Percentiles rank a stretch among this genome's conserved stretches.
Evolutionary conservation across 2,888 invertebrate species (phyloP).

Genomic region (Eupsilia transversa): DNA sequence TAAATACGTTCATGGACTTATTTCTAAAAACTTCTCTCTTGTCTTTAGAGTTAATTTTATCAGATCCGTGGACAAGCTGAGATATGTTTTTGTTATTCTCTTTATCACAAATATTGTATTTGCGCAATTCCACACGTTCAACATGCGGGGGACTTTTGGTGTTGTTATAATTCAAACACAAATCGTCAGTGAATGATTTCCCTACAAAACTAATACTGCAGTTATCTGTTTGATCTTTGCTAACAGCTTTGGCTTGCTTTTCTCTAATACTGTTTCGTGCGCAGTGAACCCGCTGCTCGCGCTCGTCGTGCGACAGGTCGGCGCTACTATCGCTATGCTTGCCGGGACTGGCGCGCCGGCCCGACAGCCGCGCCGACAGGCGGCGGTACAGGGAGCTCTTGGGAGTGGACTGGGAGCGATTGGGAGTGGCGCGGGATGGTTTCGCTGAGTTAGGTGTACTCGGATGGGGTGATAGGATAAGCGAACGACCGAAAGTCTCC

Average conservation of each 20-base stretch:
- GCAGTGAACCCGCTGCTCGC: slow-evolving; percentile 79
- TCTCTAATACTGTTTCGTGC: slow-evolving; percentile 82
- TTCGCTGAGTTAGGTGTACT: slow-evolving; percentile 83
- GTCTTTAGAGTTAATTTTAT: slow-evolving; percentile 80
- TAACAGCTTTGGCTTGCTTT: slow-evolving; percentile 72
- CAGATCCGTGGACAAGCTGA: slow-evolving; percentile 75
- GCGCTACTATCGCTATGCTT: slow-evolving; percentile 65
- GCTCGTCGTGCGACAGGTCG: slow-evolving; percentile 73
- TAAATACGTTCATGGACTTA: slow-evolving; percentile 88
- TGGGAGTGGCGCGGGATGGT: slow-evolving; percentile 83
- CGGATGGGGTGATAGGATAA: slow-evolving; percentile 89
- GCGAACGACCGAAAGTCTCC: slow-evolving; percentile 92
- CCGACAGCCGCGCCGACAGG: slow-evolving; percentile 87
- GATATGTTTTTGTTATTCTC: slow-evolving; percentile 82
- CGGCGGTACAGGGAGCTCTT: slow-evolving; percentile 88
- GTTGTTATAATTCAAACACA: slow-evolving; percentile 72
- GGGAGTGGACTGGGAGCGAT: slow-evolving; percentile 86
- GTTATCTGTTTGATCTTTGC: slow-evolving; percentile 76
- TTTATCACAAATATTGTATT: slow-evolving; percentile 81
- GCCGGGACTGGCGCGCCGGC: slow-evolving; percentile 79
- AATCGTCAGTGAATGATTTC: slow-evolving; percentile 80
- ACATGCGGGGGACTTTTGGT: slow-evolving; percentile 72
- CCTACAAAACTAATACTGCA: slow-evolving; percentile 82
- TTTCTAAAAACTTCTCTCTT: slow-evolving; percentile 89
- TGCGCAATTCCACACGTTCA: slow-evolving; percentile 77